Base-by-base conservation (phyloP, 2,888 invertebrate genomes). In the Unio pictorum region DNA sequence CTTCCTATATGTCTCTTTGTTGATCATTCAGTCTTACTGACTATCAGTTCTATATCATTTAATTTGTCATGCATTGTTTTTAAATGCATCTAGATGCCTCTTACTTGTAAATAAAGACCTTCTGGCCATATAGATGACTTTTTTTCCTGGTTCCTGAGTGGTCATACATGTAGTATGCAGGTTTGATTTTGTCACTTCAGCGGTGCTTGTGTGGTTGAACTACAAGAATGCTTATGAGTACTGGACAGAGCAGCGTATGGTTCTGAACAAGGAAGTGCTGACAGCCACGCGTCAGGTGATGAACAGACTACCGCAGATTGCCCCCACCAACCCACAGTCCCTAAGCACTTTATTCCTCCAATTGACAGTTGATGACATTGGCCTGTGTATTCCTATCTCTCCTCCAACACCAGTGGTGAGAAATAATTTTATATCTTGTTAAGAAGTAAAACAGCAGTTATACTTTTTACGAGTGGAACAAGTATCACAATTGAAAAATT, bases 201-300 rank as follows among this genome's bases (percentile, higher is more conserved):
- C 89, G 73, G 97, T 99, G 80, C 93, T 99, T 28, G 97, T 99
- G 63, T 99, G 99, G 99, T 92, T 99, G 77, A 99, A 99, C 91
- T 99, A 99, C 89, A 98, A 98, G 91, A 99, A 98, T 90, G 98
- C 99, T 0, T 99, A 99, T 88, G 98, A 99, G 89, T 99, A 98
- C 91, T 99, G 99, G 99, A 96, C 96, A 81, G 98, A 98, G 90
- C 98, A 99, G 90, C 92, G 98, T 6, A 94, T 96, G 7, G 96
- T 95, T 83, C 91, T 98, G 60, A 97, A 96, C 87, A 95, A 95
- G 84, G 97, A 98, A 88, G 85, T 86, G 55, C 89, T 90, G 80
- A 89, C 89, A 68, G 91, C 91, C 23, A 91, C 91, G 6, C 95
- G 95, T 89, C 90, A 90, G 77, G 89, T 91, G 34, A 88, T 91